phyloP scores from a whole-genome alignment of 2,113 vertebrate species.

The Oplegnathus fasciatus region DNA sequence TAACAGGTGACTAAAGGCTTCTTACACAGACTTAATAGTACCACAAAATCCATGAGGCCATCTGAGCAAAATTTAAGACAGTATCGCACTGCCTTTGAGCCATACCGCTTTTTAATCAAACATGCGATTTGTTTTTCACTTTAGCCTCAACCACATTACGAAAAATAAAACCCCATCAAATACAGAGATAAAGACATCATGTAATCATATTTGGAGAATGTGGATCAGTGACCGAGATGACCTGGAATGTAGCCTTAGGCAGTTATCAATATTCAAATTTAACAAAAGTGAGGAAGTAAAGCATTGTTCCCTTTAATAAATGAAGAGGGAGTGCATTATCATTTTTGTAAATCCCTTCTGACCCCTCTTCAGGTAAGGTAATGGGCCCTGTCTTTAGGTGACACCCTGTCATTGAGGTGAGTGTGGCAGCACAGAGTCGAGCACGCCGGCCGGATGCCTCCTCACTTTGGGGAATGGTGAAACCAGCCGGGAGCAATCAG shows the following conservation, averaged over 20 bases:
- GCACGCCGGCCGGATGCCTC: conserved; percentile 5
- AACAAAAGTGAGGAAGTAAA: conserved; percentile 17
- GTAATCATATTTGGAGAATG: conserved; percentile 10
- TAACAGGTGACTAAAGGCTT: conserved; percentile 26
- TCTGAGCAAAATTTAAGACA: conserved; percentile 4
- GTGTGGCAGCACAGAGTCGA: conserved; percentile 1
- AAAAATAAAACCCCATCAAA: conserved; percentile 25
- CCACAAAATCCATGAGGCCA: conserved; percentile 8
- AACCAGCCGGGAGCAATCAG: not conserved
- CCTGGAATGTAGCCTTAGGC: conserved; percentile 22
- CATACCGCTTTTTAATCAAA: not conserved
- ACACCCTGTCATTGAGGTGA: conserved; percentile 18
- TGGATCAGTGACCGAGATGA: conserved; percentile 5
- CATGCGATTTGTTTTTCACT: conserved; percentile 31
- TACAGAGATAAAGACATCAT: conserved; percentile 21
- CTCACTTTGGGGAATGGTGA: conserved; percentile 19
- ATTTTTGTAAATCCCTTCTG: not conserved
- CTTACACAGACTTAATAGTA: conserved; percentile 34
- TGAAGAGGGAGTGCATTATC: not conserved
- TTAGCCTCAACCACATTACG: not conserved
- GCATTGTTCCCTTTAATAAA: not conserved
- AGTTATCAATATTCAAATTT: conserved; percentile 21
- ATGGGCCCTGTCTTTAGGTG: not conserved
- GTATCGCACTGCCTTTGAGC: conserved; percentile 5
- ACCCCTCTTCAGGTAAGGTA: not conserved